Conservation (phyloP, 2,888 invertebrate genomes). For the Drosophila crucigera region DNA sequence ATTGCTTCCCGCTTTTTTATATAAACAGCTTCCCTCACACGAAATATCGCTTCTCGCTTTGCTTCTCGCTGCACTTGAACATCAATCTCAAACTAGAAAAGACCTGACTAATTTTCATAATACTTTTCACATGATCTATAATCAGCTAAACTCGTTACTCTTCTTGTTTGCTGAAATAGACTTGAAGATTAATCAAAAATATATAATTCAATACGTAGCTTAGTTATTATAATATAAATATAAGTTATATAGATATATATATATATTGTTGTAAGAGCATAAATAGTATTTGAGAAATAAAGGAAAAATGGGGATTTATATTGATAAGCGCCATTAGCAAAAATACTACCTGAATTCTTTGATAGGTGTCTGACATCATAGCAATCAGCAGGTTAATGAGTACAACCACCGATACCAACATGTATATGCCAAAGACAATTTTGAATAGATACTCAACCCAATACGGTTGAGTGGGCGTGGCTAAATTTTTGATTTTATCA, state of each 20-base stretch:
- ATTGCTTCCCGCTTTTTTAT: background rate
- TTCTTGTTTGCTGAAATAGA: conserved; percentile 58
- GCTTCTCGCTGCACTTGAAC: conserved; percentile 5
- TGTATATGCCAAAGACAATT: conserved; percentile 96
- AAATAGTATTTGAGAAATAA: conserved; percentile 34
- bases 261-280: conserved; percentile 23
- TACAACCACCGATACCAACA: conserved; percentile 99
- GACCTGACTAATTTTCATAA: background rate
- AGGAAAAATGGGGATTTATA: conserved; percentile 4
- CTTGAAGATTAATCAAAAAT: conserved; percentile 45
- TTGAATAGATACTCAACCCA: conserved; percentile 96
- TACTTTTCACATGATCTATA: background rate
- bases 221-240: conserved; percentile 33
- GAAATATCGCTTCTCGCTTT: background rate
- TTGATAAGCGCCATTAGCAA: conserved; percentile 70
- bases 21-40: background rate
- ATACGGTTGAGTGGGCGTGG: conserved; percentile 88
- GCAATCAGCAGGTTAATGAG: conserved; percentile 99
- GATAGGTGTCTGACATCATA: conserved; percentile 99
- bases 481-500: conserved; percentile 87
- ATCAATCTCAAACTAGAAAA: background rate
- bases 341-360: conserved; percentile 95
- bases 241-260: conserved; percentile 1
- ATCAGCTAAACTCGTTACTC: background rate
- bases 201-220: conserved; percentile 48